Conservation (phyloP, 2,113 vertebrate genomes). For the Petaurus breviceps region DNA sequence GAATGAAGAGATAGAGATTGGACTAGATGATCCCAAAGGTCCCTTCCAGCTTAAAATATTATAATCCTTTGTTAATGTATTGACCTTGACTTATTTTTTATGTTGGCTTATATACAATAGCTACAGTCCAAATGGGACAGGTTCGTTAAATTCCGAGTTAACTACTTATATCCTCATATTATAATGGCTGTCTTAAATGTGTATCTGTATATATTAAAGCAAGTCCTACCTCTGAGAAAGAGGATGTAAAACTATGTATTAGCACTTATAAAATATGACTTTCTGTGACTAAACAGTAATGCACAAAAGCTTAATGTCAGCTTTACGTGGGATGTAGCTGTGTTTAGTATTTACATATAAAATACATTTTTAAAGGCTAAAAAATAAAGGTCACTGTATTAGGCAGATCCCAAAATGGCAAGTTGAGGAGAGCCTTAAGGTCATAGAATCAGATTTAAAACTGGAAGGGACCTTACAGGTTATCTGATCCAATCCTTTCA, state of each 20-base stretch:
- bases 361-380: slow-evolving; percentile 4
- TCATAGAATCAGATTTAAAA: not conserved
- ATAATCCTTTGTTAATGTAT: not conserved
- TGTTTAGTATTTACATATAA: not conserved
- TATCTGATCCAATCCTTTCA: not conserved
- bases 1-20: not conserved
- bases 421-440: slow-evolving; percentile 1
- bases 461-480: not conserved
- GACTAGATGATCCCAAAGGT: not conserved
- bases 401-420: slow-evolving; percentile 29
- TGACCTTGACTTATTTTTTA: slow-evolving; percentile 17
- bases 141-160: slow-evolving; percentile 34
- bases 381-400: slow-evolving; percentile 37
- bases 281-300: slow-evolving; percentile 27
- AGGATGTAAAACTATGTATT: slow-evolving; percentile 22
- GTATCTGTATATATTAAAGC: not conserved
- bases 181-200: not conserved
- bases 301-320: not conserved
- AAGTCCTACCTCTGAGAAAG: slow-evolving; percentile 44
- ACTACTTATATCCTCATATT: slow-evolving; percentile 3
- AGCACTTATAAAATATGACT: slow-evolving; percentile 31
- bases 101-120: slow-evolving; percentile 2
- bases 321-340: not conserved
- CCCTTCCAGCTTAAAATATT: not conserved
- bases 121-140: slow-evolving; percentile 13